These are phyloP conservation scores for Ennomos quercinarius DNA, from an alignment of 2,888 invertebrate genomes.

Conservation along the genomic window DNA sequence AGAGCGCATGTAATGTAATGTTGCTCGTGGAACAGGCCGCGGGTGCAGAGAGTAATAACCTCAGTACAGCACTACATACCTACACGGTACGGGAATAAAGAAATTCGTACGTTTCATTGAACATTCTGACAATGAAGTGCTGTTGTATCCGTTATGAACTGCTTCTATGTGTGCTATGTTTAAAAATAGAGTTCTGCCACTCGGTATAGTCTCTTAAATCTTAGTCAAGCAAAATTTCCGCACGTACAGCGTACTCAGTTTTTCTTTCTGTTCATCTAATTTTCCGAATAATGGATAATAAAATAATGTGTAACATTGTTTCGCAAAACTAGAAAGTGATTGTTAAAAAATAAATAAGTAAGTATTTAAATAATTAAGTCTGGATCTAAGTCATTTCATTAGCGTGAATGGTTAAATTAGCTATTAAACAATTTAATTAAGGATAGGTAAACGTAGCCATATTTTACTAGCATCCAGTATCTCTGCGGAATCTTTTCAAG, in stretches of 20 bases:
- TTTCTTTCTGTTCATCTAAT: too few relatives aligned
- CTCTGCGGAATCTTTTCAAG: conserved; percentile 15
- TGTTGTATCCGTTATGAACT: conserved; percentile 31
- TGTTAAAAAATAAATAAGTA: too few relatives aligned
- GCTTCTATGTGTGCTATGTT: conserved; percentile 24
- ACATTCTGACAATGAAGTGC: conserved; percentile 32
- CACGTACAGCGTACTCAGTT: too few relatives aligned
- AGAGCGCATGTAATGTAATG: conserved; percentile 32
- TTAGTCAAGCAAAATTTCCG: too few relatives aligned
- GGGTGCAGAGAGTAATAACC: conserved; percentile 72
- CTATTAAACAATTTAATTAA: conserved; percentile 11
- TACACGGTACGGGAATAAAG: conserved; percentile 30
- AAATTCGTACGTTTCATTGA: conserved; percentile 38
- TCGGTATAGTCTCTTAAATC: too few relatives aligned
- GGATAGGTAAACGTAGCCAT: conserved; percentile 6
- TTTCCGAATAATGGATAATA: too few relatives aligned
- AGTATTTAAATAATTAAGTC: background rate
- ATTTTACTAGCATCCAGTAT: too few relatives aligned
- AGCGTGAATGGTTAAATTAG: background rate
- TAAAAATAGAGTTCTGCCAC: conserved; percentile 11
- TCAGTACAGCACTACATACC: conserved; percentile 35
- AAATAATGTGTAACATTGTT: too few relatives aligned
- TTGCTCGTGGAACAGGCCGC: conserved; percentile 53
- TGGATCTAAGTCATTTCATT: conserved; percentile 1
- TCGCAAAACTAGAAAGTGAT: too few relatives aligned